These are phyloP conservation scores for Drosophila ercepeae DNA, from an alignment of 1,140 invertebrate species.

Conservation along the genomic window DNA sequence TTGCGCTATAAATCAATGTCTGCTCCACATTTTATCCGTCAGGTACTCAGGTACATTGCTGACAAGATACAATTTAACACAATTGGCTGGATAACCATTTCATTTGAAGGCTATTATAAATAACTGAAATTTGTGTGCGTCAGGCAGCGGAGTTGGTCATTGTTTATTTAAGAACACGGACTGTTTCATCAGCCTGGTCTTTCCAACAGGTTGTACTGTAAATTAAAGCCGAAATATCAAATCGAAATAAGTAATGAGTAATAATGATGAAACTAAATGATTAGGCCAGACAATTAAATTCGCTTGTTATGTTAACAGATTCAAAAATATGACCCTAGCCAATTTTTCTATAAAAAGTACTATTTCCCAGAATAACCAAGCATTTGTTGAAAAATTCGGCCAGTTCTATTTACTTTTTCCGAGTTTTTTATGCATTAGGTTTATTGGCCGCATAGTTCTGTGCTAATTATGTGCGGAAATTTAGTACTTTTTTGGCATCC, in stretches of 20 bases:
- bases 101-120: slow-evolving; percentile 51
- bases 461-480: slow-evolving; percentile 72
- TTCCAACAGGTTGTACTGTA: slow-evolving; percentile 12
- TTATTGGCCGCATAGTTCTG: slow-evolving; percentile 50
- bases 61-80: slow-evolving; percentile 34
- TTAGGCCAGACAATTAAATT: background rate
- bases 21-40: slow-evolving; percentile 70
- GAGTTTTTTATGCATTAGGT: slow-evolving; percentile 41
- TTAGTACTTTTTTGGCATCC: slow-evolving; percentile 49
- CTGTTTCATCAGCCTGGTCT: background rate
- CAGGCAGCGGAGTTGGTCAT: slow-evolving; percentile 23
- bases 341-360: slow-evolving; percentile 39
- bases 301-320: background rate
- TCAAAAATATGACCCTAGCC: slow-evolving; percentile 19
- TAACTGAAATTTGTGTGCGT: slow-evolving; percentile 49
- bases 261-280: slow-evolving; percentile 5
- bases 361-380: slow-evolving; percentile 23
- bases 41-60: slow-evolving; percentile 58
- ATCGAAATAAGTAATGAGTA: slow-evolving; percentile 8
- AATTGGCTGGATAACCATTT: slow-evolving; percentile 39
- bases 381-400: slow-evolving; percentile 13
- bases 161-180: slow-evolving; percentile 15
- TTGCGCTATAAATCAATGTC: slow-evolving; percentile 77
- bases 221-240: slow-evolving; percentile 18
- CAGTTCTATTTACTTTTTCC: slow-evolving; percentile 12